Base-by-base conservation (phyloP, 2,797 vertebrate species). In the Peromyscus aztecus region DNA sequence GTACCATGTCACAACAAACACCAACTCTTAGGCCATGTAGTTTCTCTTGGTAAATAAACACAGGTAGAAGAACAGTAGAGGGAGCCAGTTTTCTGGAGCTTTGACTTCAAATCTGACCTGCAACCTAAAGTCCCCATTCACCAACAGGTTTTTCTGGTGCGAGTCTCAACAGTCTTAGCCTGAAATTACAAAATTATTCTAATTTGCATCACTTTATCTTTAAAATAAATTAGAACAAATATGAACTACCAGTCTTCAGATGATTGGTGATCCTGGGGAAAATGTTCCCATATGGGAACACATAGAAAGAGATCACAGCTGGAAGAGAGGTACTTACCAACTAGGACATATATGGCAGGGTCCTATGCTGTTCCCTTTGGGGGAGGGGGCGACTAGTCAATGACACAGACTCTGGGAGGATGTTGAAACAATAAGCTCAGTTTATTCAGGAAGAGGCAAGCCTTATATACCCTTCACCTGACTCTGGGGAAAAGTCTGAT, bases 181-280 rank as follows among this genome's bases (percentile, higher is more conserved):
- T 90, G 52, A 52, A 93, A 96, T 63, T 40, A 90, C 63, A 90
- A 94, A 94, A 93, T 73, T 4, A 40, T 87, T 92, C 16, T 71
- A 81, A 90, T n/a, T 11, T 11, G 40, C 19, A 81, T 90, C 19
- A 94, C 81, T 31, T 69, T 75, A 24, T 94, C 61, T 90, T 96
- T 94, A 89, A 96, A 94, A 94, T 95, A 94, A 86, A 95, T 82
- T 49, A 89, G 73, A 94, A 83, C 3, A 84, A 95, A n/a, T 93
- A 2, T 86, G 71, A 92, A 94, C 37, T 67, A 76, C 59, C 37
- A n/a, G 24, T 75, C 40, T 94, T 90, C 37, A 96, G 81, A 84
- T 34, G 57, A 90, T 73, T 93, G 31, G 40, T 61, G 23, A 92
- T 78, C 12, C 85, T 89, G 71, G 69, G 7, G 37, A 92, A 95